phyloP scores from a whole-genome alignment of 2,113 vertebrate species.

The Thinocorus orbignyianus region DNA sequence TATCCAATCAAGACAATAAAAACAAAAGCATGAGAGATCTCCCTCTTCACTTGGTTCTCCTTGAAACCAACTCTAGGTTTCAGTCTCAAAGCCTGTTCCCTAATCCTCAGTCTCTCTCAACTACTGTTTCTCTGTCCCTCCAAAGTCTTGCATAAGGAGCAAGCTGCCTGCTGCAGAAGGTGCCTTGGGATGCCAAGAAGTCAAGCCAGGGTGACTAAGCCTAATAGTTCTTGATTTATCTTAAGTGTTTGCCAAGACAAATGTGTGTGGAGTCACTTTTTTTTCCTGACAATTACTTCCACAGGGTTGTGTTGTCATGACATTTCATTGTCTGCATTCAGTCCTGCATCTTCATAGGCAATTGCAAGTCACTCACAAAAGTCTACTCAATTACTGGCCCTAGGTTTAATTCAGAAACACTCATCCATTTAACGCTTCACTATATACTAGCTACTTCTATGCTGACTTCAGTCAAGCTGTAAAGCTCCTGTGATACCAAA shows the following conservation, averaged over 20 bases:
- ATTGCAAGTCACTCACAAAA: background rate
- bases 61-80: background rate
- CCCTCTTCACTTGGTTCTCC: background rate
- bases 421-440: background rate
- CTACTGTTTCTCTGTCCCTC: background rate
- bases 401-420: background rate
- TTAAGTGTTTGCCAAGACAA: background rate
- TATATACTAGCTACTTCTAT: background rate
- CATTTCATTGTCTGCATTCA: background rate
- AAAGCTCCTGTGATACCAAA: background rate
- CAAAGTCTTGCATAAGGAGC: background rate
- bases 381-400: background rate
- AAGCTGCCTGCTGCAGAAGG: background rate
- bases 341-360: background rate
- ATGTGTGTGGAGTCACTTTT: background rate
- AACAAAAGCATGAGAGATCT: background rate
- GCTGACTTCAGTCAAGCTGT: background rate
- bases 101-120: background rate
- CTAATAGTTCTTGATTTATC: background rate
- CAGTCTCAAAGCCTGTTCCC: background rate
- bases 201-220: background rate
- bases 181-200: background rate
- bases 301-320: background rate
- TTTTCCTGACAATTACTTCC: background rate
- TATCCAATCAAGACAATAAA: conserved; percentile 33